Percentiles rank a stretch among this genome's conserved stretches.
Conservation (phyloP, 2,888 invertebrate species). For the Microctonus hyperodae region DNA sequence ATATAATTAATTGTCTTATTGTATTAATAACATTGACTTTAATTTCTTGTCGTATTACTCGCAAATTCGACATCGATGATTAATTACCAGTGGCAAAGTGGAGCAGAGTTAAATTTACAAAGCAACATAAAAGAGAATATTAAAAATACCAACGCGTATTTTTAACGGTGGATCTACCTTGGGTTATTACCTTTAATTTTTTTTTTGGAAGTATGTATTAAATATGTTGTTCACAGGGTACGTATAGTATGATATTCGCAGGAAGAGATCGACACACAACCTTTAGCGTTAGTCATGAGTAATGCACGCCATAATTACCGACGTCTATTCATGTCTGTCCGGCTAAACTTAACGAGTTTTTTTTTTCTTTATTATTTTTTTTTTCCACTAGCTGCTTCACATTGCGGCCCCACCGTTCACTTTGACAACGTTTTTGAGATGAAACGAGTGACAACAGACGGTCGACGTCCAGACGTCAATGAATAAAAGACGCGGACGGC, state of each 20-base stretch:
- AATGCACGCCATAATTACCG: slow-evolving; percentile 58
- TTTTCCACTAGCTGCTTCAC: slow-evolving; percentile 30
- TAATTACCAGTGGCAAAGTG: slow-evolving; percentile 1
- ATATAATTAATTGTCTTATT: slow-evolving; percentile 6
- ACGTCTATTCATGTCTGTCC: slow-evolving; percentile 50
- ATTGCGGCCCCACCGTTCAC: background rate
- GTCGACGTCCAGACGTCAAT: slow-evolving; percentile 49
- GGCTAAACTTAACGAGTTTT: slow-evolving; percentile 57
- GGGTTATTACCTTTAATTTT: slow-evolving; percentile 17
- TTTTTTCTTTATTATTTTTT: slow-evolving; percentile 35
- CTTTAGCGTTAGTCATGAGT: slow-evolving; percentile 51
- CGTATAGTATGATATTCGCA: background rate
- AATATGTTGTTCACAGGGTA: background rate
- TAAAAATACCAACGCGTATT: background rate
- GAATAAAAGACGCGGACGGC: slow-evolving; percentile 52
- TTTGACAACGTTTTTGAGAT: slow-evolving; percentile 8
- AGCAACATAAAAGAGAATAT: slow-evolving; percentile 15
- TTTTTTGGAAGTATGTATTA: background rate
- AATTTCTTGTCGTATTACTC: background rate
- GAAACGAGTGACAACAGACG: slow-evolving; percentile 28
- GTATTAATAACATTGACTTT: background rate
- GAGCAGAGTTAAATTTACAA: slow-evolving; percentile 2
- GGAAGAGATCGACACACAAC: slow-evolving; percentile 32
- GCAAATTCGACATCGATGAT: background rate
- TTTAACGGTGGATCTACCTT: slow-evolving; percentile 1